Evolutionary conservation across 35 echinoderm and acorn worm species (phyloP), one percentile per base, ranked within the genome.

Genomic region (Amphiura filiformis): DNA sequence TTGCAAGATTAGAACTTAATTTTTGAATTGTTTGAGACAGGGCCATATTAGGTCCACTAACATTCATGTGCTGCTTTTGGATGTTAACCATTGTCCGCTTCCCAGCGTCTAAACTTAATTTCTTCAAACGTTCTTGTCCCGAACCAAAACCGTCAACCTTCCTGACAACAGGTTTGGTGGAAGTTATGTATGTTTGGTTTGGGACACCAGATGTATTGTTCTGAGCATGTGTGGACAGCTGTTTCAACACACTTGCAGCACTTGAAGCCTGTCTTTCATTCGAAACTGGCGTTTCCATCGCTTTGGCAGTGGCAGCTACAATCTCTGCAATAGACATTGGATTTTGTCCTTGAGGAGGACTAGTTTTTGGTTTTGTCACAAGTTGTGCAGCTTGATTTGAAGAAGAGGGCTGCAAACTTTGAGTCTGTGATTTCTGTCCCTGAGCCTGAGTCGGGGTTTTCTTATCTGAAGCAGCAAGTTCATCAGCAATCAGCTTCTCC

Each of bases 401-500:
- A 17, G 5, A 9, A 9, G 41, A 9, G 4, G 4, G 41, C 41
- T 47, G 41, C 4, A 17, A 9, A 47, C 41, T 47, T 17, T 4
- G 17, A 9, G 41, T 17, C 17, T 47, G 41, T 47, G 41, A 17
- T 9, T 4, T 47, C 17, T 47, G 79, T 26, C 42, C 20, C 37
- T 13, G 37, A 13, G 81, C 37, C 39, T 18, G 39, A 13, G 7
- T 31, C 26, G 20, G 76, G 17, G 0, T 12, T 20, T 37, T 42
- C 28, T 18, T 70, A 35, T 70, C 56, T 30, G 39, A 32, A 30
- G 64, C 26, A 33, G 47, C 56, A 20, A 85, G 56, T 37, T 85
- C 49, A 56, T 85, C 83, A 22, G 83, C 56, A 0, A 85, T 85
- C 35, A 85, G 47, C 35, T 65, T 65, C 49, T 85, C 83, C 83